Evolutionary conservation across 53 echinoderm and acorn worm genomes (phyloP), one percentile per base, ranked within the genome.

Genomic region (Holothuria leucospilota): DNA sequence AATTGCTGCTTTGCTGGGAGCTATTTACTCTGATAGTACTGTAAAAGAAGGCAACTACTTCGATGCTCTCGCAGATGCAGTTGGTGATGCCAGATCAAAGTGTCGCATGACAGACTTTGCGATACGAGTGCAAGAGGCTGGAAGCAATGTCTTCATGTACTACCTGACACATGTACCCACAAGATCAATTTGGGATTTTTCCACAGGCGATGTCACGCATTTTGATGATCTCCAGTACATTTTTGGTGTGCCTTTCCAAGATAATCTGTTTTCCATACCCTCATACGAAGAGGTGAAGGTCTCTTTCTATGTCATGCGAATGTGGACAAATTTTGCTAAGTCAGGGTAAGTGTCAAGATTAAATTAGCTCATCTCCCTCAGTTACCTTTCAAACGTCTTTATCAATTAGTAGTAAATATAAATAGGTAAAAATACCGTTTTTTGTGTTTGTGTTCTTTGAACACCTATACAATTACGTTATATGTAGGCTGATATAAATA

Each of bases 281-380:
- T 26, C 20, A 27, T 60, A 60, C 60, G 79, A 79, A 21, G 79
- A 59, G 28, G 2, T 60, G 59, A 79, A 79, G 12, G 51, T 79
- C 16, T 46, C 61, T 14, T 79, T 59, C 38, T 60, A 79, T 56
- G 29, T 79, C 59, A 79, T 79, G 5, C 59, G 30, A 34, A 79
- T 79, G 79, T 79, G 79, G 79, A 79, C 79, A 60, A 79, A 79
- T 26, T 79, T 79, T 29, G 79, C 79, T 7, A 79, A 79, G 53
- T 59, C 61, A 5, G 79, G 79, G 79, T 79, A 79, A 79, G 79
- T 8, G 15, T 52, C 4, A 25, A 9, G 5, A 13, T 6, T 63
- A 23, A 63, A 7, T 63, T 13, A 4, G 5, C 12, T 63, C 21
- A 63, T 13, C 12, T 11, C 12, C 63, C 9, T 9, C 5, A 42